Conservation (phyloP, 2,888 invertebrate species). For the Druceiella hillmani region DNA sequence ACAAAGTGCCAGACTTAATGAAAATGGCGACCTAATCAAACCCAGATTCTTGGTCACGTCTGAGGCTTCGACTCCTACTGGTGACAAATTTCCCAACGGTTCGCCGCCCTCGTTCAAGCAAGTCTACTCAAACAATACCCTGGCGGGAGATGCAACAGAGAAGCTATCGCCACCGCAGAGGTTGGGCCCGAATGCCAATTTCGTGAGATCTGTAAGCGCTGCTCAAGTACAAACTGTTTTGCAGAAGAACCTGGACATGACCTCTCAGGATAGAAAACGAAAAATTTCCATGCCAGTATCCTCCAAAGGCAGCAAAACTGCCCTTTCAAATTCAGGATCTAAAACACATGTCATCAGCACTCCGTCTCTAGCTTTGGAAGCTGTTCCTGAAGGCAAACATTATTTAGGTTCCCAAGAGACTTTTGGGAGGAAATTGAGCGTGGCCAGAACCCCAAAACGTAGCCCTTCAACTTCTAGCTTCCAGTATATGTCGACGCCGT, state of each 20-base stretch:
- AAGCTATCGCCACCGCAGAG: slow-evolving; percentile 29
- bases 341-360: slow-evolving; percentile 59
- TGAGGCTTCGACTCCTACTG: slow-evolving; percentile 26
- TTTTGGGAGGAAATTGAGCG: slow-evolving; percentile 37
- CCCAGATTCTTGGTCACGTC: slow-evolving; percentile 2
- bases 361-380: slow-evolving; percentile 54
- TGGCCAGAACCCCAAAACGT: slow-evolving; percentile 53
- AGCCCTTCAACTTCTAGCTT: slow-evolving; percentile 79
- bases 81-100: slow-evolving; percentile 34
- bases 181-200: slow-evolving; percentile 34
- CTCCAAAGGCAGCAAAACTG: slow-evolving; percentile 46
- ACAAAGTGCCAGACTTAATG: slow-evolving; percentile 8
- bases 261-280: slow-evolving; percentile 34
- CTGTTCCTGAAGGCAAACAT: slow-evolving; percentile 61
- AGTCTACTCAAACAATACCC: slow-evolving; percentile 27
- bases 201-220: slow-evolving; percentile 66
- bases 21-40: slow-evolving; percentile 6
- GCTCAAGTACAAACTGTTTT: slow-evolving; percentile 54
- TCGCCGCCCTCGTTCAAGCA: slow-evolving; percentile 36
- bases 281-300: slow-evolving; percentile 36
- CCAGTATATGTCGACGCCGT: slow-evolving; percentile 79
- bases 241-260: slow-evolving; percentile 28
- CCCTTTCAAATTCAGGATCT: slow-evolving; percentile 33
- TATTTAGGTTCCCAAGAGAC: slow-evolving; percentile 38
- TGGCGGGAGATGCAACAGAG: slow-evolving; percentile 3